These are phyloP conservation scores for Smutsia gigantea DNA, from an alignment of 2,797 vertebrate species.

Conservation along the genomic window DNA sequence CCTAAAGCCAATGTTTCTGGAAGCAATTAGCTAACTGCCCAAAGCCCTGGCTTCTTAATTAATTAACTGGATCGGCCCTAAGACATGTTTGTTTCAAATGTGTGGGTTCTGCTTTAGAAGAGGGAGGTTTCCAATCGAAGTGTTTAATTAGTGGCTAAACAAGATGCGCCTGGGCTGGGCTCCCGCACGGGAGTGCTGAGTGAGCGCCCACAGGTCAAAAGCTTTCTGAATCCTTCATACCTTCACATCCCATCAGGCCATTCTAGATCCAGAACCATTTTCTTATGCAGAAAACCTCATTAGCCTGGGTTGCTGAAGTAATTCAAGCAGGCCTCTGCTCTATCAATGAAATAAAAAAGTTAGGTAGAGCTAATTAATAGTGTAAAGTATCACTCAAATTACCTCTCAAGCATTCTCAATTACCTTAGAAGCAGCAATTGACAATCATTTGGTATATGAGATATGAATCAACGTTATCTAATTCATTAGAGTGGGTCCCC, in stretches of 20 bases:
- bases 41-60: neutral
- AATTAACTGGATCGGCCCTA: neutral
- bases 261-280: neutral
- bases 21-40: slow-evolving; percentile 1
- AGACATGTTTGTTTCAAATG: neutral
- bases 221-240: neutral
- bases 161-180: neutral
- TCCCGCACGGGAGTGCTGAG: neutral
- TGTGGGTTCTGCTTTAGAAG: neutral
- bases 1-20: slow-evolving; percentile 28
- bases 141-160: neutral
- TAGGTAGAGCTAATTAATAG: slow-evolving; percentile 75
- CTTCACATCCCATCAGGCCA: neutral
- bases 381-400: slow-evolving; percentile 73
- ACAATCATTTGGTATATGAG: slow-evolving; percentile 64
- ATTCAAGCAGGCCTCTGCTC: slow-evolving; percentile 38
- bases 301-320: neutral
- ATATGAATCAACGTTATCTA: slow-evolving; percentile 72
- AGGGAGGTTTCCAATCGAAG: neutral
- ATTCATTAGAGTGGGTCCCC: slow-evolving; percentile 65
- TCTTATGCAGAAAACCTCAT: slow-evolving; percentile 25
- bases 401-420: slow-evolving; percentile 76
- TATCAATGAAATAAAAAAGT: slow-evolving; percentile 66
- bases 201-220: neutral
- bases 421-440: slow-evolving; percentile 76